Base-by-base conservation (phyloP, 2,797 vertebrate genomes). In the Eulemur rubriventer region DNA sequence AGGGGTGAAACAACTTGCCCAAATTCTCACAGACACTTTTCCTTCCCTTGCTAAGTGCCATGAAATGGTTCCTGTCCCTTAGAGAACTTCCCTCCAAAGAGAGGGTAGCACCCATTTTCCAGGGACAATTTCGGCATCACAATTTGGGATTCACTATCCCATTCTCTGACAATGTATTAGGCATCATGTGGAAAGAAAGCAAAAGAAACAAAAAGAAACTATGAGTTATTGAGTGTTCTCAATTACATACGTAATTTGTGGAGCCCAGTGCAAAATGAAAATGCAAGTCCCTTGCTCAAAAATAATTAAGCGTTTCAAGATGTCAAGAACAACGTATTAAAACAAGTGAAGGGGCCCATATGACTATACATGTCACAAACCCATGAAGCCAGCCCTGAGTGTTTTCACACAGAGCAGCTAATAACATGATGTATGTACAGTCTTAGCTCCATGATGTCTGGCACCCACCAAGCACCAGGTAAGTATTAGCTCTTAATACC, bases 271-370 rank as follows among this genome's bases (percentile, higher is more conserved):
- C 41, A 89, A 82, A 87, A 14, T 46, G 61, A 93, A 96, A 89
- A 57, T 63, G 38, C 69, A 67, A 78, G n/a, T 20, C 28, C 43
- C 30, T 70, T 94, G n/a, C 33, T 67, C 63, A 41, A 57, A 96
- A 88, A 59, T 48, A 5, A 38, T 57, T 80, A 92, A 89, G 28
- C 78, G 83, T 80, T 92, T 89, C 82, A 86, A 83, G 63, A 75
- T 52, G 13, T 33, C 30, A 82, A n/a, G 17, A 78, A 13, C 55
- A 81, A 43, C 11, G 0, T 46, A 78, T 95, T 61, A 80, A 75
- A 50, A 35, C 86, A 83, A 88, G 46, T 0, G 41, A 63, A 82
- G 30, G 17, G 52, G 33, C 43, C 67, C n/a, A 2, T 43, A n/a
- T 69, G 38, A 67, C 65, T 76, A 2, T 4, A 13, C 13, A 38